A percentile compares a stretch with the other conserved stretches of the same genome.
Evolutionary conservation across 2,888 invertebrate genomes (phyloP).

Genomic region (Thereva nobilitata): DNA sequence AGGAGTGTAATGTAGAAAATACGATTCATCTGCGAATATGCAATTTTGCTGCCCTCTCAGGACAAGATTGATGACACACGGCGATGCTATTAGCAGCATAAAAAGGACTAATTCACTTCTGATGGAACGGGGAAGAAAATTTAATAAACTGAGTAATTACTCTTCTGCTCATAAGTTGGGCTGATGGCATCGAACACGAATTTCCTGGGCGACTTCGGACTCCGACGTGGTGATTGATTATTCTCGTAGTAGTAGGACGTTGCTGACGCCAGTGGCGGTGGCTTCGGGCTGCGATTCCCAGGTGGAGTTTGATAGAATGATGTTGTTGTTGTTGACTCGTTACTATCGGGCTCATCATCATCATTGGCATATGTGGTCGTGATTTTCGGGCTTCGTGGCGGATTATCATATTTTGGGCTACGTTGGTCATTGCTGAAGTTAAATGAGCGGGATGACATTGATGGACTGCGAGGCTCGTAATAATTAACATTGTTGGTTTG

Average conservation of each 20-base stretch:
- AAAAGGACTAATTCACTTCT: neutral
- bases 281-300: conserved; percentile 47
- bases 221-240: conserved; percentile 50
- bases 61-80: too few relatives aligned
- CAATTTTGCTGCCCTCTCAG: too few relatives aligned
- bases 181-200: conserved; percentile 63
- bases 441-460: conserved; percentile 38
- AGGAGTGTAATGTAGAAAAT: too few relatives aligned
- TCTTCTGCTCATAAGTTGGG: conserved; percentile 46
- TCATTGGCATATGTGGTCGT: conserved; percentile 57
- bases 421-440: conserved; percentile 37
- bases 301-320: conserved; percentile 55
- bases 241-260: conserved; percentile 44
- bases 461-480: conserved; percentile 27
- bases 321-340: conserved; percentile 46
- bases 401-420: conserved; percentile 49
- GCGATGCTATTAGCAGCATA: neutral
- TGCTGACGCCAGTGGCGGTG: conserved; percentile 48
- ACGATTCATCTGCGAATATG: too few relatives aligned
- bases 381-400: conserved; percentile 57
- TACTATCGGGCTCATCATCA: conserved; percentile 45
- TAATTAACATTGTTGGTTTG: conserved; percentile 27
- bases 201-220: conserved; percentile 65
- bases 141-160: conserved; percentile 33
- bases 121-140: neutral